Evolutionary conservation across 2,113 vertebrate species (phyloP).

Genomic region (Grammomys surdaster): DNA sequence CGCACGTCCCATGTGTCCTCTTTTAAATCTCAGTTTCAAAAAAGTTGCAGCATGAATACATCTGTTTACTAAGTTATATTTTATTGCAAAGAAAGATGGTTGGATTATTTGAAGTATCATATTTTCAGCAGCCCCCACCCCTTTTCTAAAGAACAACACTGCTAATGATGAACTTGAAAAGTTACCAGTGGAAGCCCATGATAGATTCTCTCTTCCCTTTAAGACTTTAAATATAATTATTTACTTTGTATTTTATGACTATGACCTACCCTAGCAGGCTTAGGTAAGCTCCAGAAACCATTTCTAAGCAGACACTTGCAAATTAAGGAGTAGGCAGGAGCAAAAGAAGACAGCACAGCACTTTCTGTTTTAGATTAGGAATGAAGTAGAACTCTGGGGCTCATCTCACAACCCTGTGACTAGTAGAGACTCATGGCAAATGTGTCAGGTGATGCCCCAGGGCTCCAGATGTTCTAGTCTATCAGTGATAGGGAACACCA

Average conservation of each 20-base stretch:
- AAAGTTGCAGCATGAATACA: neutral
- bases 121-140: neutral
- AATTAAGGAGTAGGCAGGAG: neutral
- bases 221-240: neutral
- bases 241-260: neutral
- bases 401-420: rapidly evolving
- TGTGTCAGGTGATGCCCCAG: neutral
- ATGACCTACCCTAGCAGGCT: neutral
- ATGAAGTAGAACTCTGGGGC: neutral
- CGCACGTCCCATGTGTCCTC: neutral
- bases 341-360: neutral
- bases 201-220: neutral
- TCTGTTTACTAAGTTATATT: neutral
- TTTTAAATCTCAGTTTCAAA: neutral
- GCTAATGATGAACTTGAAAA: neutral
- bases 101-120: neutral
- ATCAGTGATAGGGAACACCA: neutral
- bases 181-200: neutral
- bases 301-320: neutral
- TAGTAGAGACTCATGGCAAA: neutral
- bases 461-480: no score
- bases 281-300: neutral
- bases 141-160: neutral
- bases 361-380: neutral
- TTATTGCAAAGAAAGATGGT: neutral